phyloP scores from a whole-genome alignment of 2,113 vertebrate species.

The Proterorhinus semilunaris region DNA sequence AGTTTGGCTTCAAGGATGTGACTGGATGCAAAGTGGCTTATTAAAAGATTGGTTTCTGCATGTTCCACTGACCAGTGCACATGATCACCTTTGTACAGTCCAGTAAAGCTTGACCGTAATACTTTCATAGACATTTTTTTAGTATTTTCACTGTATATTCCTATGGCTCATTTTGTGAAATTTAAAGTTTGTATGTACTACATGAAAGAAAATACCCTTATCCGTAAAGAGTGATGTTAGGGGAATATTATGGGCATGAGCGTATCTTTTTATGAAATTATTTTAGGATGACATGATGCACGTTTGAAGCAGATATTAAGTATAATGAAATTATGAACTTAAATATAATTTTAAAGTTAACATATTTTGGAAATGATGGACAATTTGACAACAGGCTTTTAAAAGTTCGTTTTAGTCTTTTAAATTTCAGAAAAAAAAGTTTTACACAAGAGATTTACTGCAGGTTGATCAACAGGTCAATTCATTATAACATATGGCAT shows the following conservation, averaged over 20 bases:
- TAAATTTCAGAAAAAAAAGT: background rate
- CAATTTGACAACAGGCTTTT: background rate
- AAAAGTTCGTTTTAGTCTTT: background rate
- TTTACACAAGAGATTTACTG: background rate
- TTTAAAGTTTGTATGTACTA: constrained; percentile 20
- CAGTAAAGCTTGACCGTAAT: constrained; percentile 48
- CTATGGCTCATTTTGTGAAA: constrained; percentile 41
- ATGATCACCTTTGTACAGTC: constrained; percentile 49
- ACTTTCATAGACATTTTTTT: constrained; percentile 53
- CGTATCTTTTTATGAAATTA: constrained; percentile 24
- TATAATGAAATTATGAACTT: too few species aligned
- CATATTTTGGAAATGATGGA: background rate
- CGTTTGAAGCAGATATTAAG: constrained; percentile 10
- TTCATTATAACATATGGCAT: background rate
- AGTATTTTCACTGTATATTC: constrained; percentile 50
- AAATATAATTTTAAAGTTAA: background rate
- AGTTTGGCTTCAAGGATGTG: constrained; percentile 32
- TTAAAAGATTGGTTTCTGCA: constrained; percentile 34
- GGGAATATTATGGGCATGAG: constrained; percentile 35
- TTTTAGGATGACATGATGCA: constrained; percentile 3
- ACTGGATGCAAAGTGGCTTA: constrained; percentile 22
- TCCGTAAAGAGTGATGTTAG: background rate
- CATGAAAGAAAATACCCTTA: constrained; percentile 1
- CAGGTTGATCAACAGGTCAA: background rate
- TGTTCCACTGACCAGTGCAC: constrained; percentile 30